phyloP scores from a whole-genome alignment of 2,113 vertebrate genomes.

The Stigmatopora nigra region DNA sequence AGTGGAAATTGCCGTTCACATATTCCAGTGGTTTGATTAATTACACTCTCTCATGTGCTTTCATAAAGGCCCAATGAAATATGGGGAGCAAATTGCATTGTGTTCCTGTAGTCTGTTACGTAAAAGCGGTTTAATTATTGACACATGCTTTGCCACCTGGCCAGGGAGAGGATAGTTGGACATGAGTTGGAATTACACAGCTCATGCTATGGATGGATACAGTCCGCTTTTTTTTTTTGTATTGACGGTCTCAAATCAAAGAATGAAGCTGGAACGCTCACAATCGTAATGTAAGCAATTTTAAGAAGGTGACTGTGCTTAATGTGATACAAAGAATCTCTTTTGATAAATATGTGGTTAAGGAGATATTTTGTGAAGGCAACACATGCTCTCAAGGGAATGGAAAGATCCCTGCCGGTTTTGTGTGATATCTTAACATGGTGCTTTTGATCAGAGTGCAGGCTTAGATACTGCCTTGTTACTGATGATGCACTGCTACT shows the following conservation, averaged over 20 bases:
- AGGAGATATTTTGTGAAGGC: constrained; percentile 56
- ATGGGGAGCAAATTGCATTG: constrained; percentile 72
- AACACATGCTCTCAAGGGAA: constrained; percentile 42
- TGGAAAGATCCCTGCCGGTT: constrained; percentile 54
- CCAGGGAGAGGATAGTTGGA: constrained; percentile 57
- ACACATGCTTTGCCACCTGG: constrained; percentile 76
- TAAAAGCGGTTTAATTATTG: constrained; percentile 76
- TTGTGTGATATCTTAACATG: constrained; percentile 61
- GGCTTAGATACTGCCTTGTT: constrained; percentile 47
- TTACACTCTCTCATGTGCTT: constrained; percentile 72
- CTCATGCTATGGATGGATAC: constrained; percentile 46
- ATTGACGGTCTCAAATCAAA: constrained; percentile 39
- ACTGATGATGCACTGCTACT: constrained; percentile 29
- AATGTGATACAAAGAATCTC: constrained; percentile 46
- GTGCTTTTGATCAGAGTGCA: constrained; percentile 56
- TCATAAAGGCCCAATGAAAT: constrained; percentile 73
- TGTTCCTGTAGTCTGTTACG: constrained; percentile 72
- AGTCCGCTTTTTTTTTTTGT: constrained; percentile 43
- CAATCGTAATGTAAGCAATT: constrained; percentile 23
- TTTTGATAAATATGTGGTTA: constrained; percentile 58
- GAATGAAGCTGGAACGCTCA: constrained; percentile 27
- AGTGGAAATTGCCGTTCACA: constrained; percentile 75
- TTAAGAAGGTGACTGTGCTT: constrained; percentile 29
- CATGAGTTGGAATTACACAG: constrained; percentile 63
- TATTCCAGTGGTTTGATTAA: constrained; percentile 79